Evolutionary conservation across 2,888 invertebrate species (phyloP).

Genomic region (Plagodis dolabraria): DNA sequence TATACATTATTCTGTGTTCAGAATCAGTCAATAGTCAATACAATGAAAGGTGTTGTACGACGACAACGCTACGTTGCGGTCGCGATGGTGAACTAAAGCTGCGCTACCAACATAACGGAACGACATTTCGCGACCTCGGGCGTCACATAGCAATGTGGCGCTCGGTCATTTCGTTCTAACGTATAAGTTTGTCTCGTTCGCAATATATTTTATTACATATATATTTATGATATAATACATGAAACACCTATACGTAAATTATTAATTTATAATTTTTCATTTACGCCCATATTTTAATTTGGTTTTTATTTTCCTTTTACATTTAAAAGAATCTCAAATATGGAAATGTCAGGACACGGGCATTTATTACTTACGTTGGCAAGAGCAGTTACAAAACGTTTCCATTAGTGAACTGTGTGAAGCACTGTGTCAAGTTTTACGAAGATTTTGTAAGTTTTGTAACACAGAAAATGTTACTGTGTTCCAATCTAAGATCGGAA

Average conservation of each 20-base stretch:
- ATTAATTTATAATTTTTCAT: not conserved
- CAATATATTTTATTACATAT: conserved; percentile 9
- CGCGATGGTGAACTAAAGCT: conserved; percentile 83
- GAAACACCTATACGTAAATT: not conserved
- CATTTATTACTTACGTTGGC: conserved; percentile 48
- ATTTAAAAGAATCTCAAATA: conserved; percentile 22
- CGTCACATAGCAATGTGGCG: conserved; percentile 80
- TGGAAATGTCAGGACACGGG: conserved; percentile 39
- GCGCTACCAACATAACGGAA: conserved; percentile 69
- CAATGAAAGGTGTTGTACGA: conserved; percentile 89
- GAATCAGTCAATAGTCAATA: conserved; percentile 90
- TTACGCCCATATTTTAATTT: too few relatives aligned
- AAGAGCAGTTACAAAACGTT: conserved; percentile 34
- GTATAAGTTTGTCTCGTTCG: conserved; percentile 58
- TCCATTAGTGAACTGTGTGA: conserved; percentile 3
- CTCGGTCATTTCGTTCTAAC: conserved; percentile 60
- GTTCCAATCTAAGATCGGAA: not conserved
- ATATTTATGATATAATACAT: not conserved
- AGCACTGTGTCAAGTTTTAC: conserved; percentile 11
- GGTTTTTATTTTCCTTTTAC: too few relatives aligned
- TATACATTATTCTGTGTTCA: conserved; percentile 87
- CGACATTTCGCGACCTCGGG: conserved; percentile 75
- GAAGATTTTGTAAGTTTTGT: conserved; percentile 8
- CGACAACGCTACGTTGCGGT: conserved; percentile 85
- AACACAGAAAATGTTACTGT: conserved; percentile 2